Base-by-base conservation (phyloP, 2,113 vertebrate genomes). In the Peromyscus leucopus region DNA sequence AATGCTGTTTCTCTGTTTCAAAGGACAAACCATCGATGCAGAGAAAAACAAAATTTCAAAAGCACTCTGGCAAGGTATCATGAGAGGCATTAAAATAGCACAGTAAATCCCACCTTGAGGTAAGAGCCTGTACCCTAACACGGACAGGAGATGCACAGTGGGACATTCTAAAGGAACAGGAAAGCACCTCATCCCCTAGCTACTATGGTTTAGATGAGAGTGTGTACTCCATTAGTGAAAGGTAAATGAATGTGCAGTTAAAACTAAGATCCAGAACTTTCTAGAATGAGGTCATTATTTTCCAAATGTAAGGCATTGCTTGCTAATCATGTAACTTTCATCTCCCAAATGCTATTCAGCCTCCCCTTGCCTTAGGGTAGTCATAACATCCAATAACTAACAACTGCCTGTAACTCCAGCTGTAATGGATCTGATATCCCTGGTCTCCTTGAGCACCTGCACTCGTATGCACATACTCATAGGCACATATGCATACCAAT, bases 1-100 rank as follows among this genome's bases (percentile, higher is more conserved):
- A 98, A 95, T 96, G 95, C 96, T 93, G 97, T 98, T 98, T 97
- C 42, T 71, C 28, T 31, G 10, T 98, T 98, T 95, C 97, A 98
- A 96, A 98, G 95, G 98, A 96, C 90, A 98, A 95, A 98, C 95
- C 96, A 96, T 48, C 80, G 71, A 83, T 94, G 65, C 15, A 97
- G 82, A 98, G 75, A 98, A 88, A 90, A 97, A 97, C 97, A 97
- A 92, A 97, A 96, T 94, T 96, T 91, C 93, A 92, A 92, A 97
- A 98, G 97, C 86, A 97, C 22, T 92, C 75, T 11, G 0, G 85
- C 75, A 94, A 65, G 26, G 78, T 42, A 91, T 33, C 71, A 91
- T 97, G 33, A 93, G 96, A 95, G 84, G 10, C 95, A 97, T 92
- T 89, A 89, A 95, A 97, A 74, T 80, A 84, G 91, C 96, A 92